Percentiles rank a stretch among this genome's conserved stretches.
Evolutionary conservation across 2,888 invertebrate species (phyloP).

Genomic region (Trichacis sp.): DNA sequence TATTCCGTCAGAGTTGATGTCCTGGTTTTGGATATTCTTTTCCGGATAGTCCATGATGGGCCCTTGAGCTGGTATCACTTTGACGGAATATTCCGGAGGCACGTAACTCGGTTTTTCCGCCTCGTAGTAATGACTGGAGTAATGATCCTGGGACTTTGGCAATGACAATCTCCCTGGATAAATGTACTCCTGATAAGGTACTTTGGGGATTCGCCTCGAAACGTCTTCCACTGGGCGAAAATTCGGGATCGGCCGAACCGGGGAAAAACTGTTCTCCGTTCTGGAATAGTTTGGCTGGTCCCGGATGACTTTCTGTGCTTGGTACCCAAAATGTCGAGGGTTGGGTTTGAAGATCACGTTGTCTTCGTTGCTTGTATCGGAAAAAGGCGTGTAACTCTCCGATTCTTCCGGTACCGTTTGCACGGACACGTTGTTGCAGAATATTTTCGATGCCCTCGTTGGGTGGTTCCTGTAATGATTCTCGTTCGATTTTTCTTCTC

Average conservation of each 20-base stretch:
- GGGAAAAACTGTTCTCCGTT: slow-evolving; percentile 25
- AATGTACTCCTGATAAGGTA: slow-evolving; percentile 25
- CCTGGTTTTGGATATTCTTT: slow-evolving; percentile 61
- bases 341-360: slow-evolving; percentile 8
- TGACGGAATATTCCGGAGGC: slow-evolving; percentile 21
- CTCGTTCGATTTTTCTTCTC: slow-evolving; percentile 17
- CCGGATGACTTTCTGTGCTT: slow-evolving; percentile 9
- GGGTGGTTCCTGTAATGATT: slow-evolving; percentile 33
- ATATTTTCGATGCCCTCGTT: slow-evolving; percentile 26
- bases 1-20: slow-evolving; percentile 62
- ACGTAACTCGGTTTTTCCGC: slow-evolving; percentile 39
- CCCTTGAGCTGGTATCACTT: background rate
- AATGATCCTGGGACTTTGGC: slow-evolving; percentile 24
- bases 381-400: slow-evolving; percentile 16
- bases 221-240: slow-evolving; percentile 19
- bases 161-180: slow-evolving; percentile 29
- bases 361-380: slow-evolving; percentile 3
- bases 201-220: no score
- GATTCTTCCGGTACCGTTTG: slow-evolving; percentile 39
- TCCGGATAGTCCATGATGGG: slow-evolving; percentile 23
- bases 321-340: slow-evolving; percentile 13
- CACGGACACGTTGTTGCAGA: slow-evolving; percentile 48
- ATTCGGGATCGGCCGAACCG: slow-evolving; percentile 20
- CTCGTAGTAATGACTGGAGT: slow-evolving; percentile 30
- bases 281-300: no score